Evolutionary conservation across 2,113 vertebrate species (phyloP).

Genomic region (Carassius carassius): DNA sequence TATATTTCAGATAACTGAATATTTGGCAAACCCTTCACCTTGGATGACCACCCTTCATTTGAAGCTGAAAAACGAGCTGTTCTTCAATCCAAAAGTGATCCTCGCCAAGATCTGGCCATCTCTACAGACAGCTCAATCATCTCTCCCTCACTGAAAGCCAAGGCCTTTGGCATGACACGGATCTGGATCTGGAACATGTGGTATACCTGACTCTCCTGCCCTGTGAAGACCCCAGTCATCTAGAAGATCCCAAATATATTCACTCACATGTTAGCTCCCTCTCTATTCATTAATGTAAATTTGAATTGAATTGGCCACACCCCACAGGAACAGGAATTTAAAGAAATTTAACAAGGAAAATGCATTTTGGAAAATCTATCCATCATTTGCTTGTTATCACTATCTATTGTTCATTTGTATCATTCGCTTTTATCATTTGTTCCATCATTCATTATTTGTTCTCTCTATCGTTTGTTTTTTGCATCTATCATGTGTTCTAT

Average conservation of each 20-base stretch:
- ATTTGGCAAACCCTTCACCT: constrained; percentile 1
- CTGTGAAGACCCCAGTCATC: not conserved
- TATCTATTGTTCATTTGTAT: not conserved
- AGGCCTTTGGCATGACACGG: not conserved
- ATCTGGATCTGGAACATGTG: not conserved
- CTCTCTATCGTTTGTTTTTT: too few species aligned
- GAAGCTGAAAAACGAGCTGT: constrained; percentile 3
- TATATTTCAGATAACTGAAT: not conserved
- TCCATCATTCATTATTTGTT: not conserved
- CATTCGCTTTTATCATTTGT: too few species aligned
- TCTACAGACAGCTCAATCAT: constrained; percentile 30
- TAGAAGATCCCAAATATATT: not conserved
- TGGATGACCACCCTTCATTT: constrained; percentile 23
- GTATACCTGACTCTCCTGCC: not conserved
- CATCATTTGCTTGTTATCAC: not conserved
- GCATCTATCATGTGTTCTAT: not conserved
- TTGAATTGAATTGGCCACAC: not conserved
- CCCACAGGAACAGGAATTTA: not conserved
- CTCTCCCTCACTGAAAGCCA: not conserved
- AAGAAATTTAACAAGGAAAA: not conserved
- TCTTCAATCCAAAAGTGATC: not conserved
- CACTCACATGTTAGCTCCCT: not conserved
- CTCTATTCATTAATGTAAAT: not conserved
- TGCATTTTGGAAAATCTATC: not conserved
- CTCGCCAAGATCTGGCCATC: not conserved